Evolutionary conservation across 2,797 vertebrate species (phyloP), one percentile per base, ranked within the genome.

Genomic region (Poeciliopsis paucimaculata): DNA sequence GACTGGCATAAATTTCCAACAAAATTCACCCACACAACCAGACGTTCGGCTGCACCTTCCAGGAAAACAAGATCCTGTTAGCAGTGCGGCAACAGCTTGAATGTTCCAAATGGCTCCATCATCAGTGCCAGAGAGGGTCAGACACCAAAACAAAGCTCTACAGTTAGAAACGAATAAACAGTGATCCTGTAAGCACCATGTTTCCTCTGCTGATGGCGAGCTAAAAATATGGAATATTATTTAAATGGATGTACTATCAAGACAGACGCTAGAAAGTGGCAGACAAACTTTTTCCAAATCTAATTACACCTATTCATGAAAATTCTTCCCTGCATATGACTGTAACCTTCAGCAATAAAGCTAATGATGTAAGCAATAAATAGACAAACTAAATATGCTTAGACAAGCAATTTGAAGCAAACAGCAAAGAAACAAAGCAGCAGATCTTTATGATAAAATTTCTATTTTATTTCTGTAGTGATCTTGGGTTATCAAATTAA

Each of bases 11-110:
- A 5, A 70, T 70, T 43, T 70, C 39, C 66, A 70, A 78, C 46
- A 87, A 85, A 73, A 87, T 77, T 85, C 90, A 77, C 91, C 91
- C 89, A 88, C 88, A 76, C 87, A 83, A 92, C 87, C 93, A 94
- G 90, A 94, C 86, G 87, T 90, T 93, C 57, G 82, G 86, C 82
- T 84, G 79, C 93, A 95, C 90, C 93, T 92, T 93, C 87, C 86
- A 88, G 90, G 83, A 89, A 91, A 95, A 94, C 91, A 91, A 92
- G 91, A 95, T 95, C 91, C 86, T 92, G 88, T 94, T 95, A 94
- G 89, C 91, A 89, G 91, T 91, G 93, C 92, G 90, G 92, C 92
- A 95, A 95, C 95, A 94, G 93, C 92, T 94, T 94, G 92, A 90
- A 90, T 87, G 87, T 87, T 90, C 90, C 90, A 90, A 92, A 89